phyloP scores from a whole-genome alignment of 2,797 vertebrate genomes.

The Paratrypauchen microcephalus region DNA sequence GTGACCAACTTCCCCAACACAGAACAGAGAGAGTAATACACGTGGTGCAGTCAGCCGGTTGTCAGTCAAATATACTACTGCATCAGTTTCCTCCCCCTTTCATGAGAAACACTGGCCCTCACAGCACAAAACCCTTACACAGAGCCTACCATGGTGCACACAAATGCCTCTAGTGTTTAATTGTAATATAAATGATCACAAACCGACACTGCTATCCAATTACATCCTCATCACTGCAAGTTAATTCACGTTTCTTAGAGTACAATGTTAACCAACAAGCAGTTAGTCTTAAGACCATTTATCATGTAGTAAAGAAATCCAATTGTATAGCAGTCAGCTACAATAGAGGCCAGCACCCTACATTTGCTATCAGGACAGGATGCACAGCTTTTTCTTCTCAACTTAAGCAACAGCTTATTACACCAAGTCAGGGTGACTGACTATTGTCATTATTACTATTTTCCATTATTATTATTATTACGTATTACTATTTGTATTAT shows the following conservation, averaged over 20 bases:
- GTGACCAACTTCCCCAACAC: slow-evolving; percentile 63
- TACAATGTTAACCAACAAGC: not conserved
- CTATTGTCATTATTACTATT: slow-evolving; percentile 27
- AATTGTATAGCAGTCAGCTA: slow-evolving; percentile 44
- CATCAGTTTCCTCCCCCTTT: slow-evolving; percentile 3
- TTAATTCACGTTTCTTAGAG: slow-evolving; percentile 1
- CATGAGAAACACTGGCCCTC: slow-evolving; percentile 63
- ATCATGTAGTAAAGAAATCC: slow-evolving; percentile 45
- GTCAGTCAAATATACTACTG: slow-evolving; percentile 49
- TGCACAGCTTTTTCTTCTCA: slow-evolving; percentile 13
- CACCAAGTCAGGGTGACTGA: slow-evolving; percentile 55
- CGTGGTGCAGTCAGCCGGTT: slow-evolving; percentile 50
- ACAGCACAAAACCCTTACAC: slow-evolving; percentile 35
- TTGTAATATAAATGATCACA: not conserved
- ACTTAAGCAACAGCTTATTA: slow-evolving; percentile 54
- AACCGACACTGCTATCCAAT: not conserved
- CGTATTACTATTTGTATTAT: too few relatives aligned
- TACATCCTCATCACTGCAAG: not conserved
- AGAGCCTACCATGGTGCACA: slow-evolving; percentile 6
- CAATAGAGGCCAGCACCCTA: slow-evolving; percentile 39
- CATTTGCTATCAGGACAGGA: slow-evolving; percentile 50
- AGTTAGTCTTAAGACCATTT: slow-evolving; percentile 9
- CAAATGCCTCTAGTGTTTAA: slow-evolving; percentile 19
- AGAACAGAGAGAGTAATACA: slow-evolving; percentile 29
- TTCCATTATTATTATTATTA: too few relatives aligned